Conservation (phyloP, 1,140 invertebrate genomes). For the Drosophila nasuta region DNA sequence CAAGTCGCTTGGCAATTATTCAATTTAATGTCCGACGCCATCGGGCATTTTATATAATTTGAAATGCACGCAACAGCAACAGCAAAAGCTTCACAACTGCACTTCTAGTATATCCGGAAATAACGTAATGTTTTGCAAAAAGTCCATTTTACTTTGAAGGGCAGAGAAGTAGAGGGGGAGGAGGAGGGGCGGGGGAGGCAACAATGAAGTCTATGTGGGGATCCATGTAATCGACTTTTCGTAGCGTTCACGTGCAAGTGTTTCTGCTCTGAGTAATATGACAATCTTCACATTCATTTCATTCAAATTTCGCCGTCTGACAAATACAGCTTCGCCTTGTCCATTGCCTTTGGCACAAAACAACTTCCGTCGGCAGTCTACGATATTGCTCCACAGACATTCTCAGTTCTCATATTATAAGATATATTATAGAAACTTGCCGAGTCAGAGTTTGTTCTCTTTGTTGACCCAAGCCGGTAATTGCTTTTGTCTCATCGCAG, state of each 20-base stretch:
- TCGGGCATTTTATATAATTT: constrained; percentile 60
- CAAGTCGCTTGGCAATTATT: constrained; percentile 78
- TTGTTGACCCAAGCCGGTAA: too few species aligned
- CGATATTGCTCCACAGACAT: background rate
- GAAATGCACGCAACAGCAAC: constrained; percentile 20
- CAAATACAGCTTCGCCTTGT: constrained; percentile 36
- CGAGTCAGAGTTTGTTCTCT: too few species aligned
- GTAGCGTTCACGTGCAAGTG: constrained; percentile 37
- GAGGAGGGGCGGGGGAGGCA: too few species aligned
- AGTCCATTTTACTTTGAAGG: too few species aligned
- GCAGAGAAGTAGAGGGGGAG: too few species aligned
- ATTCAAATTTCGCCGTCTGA: constrained; percentile 69
- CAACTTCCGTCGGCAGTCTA: constrained; percentile 48
- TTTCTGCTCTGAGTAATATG: background rate
- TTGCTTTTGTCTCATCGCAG: too few species aligned
- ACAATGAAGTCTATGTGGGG: too few species aligned
- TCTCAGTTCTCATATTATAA: too few species aligned
- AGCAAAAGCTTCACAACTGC: constrained; percentile 40
- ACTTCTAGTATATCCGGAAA: constrained; percentile 56
- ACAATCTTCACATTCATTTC: constrained; percentile 42
- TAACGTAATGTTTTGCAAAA: constrained; percentile 45
- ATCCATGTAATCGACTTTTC: background rate
- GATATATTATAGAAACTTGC: too few species aligned
- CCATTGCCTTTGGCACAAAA: constrained; percentile 55
- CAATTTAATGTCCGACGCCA: constrained; percentile 64